Conservation (phyloP, 2,888 invertebrate genomes). For the Agrotis puta region DNA sequence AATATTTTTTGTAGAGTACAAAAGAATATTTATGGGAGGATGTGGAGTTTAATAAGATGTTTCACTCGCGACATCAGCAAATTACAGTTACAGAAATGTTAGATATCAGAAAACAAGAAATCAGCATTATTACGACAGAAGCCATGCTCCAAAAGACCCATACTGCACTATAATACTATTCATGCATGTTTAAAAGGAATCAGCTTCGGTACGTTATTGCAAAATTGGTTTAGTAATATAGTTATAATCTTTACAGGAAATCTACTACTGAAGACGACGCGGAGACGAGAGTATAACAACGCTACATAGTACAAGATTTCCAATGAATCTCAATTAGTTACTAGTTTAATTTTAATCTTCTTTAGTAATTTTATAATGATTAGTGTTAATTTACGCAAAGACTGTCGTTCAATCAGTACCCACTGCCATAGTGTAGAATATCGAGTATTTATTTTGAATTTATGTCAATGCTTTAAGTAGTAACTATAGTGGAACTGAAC, state of each 20-base stretch:
- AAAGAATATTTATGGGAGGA: too few relatives aligned
- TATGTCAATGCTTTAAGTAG: slow-evolving; percentile 80
- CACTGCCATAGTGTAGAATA: slow-evolving; percentile 87
- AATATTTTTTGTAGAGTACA: too few relatives aligned
- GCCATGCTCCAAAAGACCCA: background rate
- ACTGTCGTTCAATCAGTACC: slow-evolving; percentile 85
- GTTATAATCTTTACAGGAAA: slow-evolving; percentile 81
- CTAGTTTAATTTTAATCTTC: slow-evolving; percentile 75
- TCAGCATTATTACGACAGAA: background rate
- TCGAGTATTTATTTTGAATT: slow-evolving; percentile 68
- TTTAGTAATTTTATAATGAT: slow-evolving; percentile 68
- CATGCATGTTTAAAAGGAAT: slow-evolving; percentile 4
- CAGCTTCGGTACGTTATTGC: background rate
- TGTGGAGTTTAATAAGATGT: too few relatives aligned
- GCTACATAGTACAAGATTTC: slow-evolving; percentile 87
- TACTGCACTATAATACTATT: background rate
- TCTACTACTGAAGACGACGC: slow-evolving; percentile 91
- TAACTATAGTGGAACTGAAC: slow-evolving; percentile 60
- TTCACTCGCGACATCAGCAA: too few relatives aligned
- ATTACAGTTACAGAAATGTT: background rate
- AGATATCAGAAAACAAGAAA: too few relatives aligned
- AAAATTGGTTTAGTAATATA: background rate
- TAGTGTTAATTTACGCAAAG: slow-evolving; percentile 82
- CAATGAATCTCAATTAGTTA: slow-evolving; percentile 90
- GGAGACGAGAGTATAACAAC: slow-evolving; percentile 87